These are phyloP conservation scores for Gonocerus acuteangulatus DNA, from an alignment of 2,888 invertebrate genomes.

Conservation along the genomic window DNA sequence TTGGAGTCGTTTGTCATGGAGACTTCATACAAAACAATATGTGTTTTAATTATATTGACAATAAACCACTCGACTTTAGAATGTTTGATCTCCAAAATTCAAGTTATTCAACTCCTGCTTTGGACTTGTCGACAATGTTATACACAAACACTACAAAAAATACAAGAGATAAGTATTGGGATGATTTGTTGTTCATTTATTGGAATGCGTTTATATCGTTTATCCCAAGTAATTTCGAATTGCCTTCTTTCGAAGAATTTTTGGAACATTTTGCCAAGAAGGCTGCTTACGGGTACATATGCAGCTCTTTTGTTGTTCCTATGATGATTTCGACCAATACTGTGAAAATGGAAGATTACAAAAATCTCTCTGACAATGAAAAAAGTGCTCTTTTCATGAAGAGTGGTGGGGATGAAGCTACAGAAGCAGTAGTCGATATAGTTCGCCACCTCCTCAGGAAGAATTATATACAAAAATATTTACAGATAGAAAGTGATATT, in stretches of 20 bases:
- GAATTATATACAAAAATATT: conserved; percentile 30
- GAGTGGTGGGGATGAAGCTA: conserved; percentile 26
- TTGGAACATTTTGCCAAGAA: conserved; percentile 20
- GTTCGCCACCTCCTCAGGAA: conserved; percentile 36
- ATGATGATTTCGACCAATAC: conserved; percentile 25
- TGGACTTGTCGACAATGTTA: conserved; percentile 42
- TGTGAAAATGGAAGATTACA: conserved; percentile 1
- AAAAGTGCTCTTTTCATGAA: neutral
- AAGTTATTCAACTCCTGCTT: conserved; percentile 42
- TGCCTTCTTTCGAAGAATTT: conserved; percentile 19
- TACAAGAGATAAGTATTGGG: conserved; percentile 39
- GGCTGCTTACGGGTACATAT: conserved; percentile 31
- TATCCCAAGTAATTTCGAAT: conserved; percentile 10
- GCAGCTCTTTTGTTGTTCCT: conserved; percentile 31
- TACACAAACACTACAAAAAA: conserved; percentile 41
- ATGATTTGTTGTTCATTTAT: conserved; percentile 40
- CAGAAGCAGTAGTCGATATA: conserved; percentile 27
- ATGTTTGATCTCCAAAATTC: conserved; percentile 42
- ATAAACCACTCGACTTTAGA: conserved; percentile 41
- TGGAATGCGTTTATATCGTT: conserved; percentile 27
- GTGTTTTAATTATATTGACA: conserved; percentile 41
- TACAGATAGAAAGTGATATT: neutral
- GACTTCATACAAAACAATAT: conserved; percentile 45
- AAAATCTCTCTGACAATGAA: conserved; percentile 11
- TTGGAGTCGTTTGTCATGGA: conserved; percentile 43